These are phyloP conservation scores for Hippocampus guttulatus DNA, from an alignment of 2,113 vertebrate species.

Conservation along the genomic window DNA sequence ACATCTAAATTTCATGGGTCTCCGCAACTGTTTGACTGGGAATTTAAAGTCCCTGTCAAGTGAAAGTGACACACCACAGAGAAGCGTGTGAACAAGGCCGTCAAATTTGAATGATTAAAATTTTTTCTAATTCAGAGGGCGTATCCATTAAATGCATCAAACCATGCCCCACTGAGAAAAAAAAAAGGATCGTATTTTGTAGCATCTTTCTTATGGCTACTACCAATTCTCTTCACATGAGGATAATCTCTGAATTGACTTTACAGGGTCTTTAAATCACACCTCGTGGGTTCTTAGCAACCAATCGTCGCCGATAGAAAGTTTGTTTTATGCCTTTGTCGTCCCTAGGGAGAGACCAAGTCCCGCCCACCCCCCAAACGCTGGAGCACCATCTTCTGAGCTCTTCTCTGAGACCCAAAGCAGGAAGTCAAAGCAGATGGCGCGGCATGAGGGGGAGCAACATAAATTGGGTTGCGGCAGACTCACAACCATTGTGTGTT, in stretches of 20 bases:
- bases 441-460: constrained; percentile 19
- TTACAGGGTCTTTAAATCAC: background rate
- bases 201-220: no score
- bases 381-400: constrained; percentile 80
- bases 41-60: background rate
- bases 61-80: background rate
- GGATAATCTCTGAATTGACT: background rate
- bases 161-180: no score
- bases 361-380: constrained; percentile 75
- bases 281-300: background rate
- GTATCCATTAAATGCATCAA: no score
- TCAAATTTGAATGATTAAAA: no score
- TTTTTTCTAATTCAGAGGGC: no score
- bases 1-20: constrained; percentile 1
- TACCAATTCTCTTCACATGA: no score
- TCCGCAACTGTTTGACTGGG: constrained; percentile 6
- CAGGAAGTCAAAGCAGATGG: constrained; percentile 31
- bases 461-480: constrained; percentile 35
- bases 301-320: background rate
- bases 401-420: constrained; percentile 36
- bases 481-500: constrained; percentile 55
- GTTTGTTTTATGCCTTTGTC: background rate
- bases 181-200: no score
- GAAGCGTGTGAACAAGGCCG: background rate
- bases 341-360: constrained; percentile 69